These are phyloP conservation scores for Crotalus viridis DNA, from an alignment of 2,113 vertebrate genomes.

Conservation along the genomic window DNA sequence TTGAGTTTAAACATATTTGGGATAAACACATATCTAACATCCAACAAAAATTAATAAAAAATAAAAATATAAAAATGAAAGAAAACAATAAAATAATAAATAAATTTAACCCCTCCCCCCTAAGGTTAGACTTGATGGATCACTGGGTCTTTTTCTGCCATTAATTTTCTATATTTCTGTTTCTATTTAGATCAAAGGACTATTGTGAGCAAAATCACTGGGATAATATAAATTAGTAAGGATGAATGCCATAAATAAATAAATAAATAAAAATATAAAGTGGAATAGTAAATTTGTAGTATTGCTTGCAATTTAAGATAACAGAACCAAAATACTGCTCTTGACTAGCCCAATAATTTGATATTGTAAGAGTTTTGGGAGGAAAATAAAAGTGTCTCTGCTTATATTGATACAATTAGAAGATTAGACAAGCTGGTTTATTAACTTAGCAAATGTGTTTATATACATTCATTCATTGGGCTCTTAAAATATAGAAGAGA, in stretches of 20 bases:
- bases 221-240: background rate
- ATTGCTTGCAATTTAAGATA: background rate
- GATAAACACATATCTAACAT: background rate
- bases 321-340: background rate
- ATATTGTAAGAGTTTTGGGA: background rate
- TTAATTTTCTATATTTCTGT: background rate
- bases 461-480: background rate
- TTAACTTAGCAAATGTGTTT: background rate
- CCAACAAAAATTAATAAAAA: background rate
- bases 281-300: background rate
- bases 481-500: background rate
- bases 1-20: too few relatives aligned
- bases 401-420: background rate
- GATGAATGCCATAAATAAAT: background rate
- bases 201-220: background rate
- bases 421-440: background rate
- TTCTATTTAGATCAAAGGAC: background rate
- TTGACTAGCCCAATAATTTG: background rate
- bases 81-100: background rate
- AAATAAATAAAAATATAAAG: background rate
- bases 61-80: background rate
- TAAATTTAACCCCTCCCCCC: background rate
- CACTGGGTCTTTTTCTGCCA: background rate
- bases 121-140: background rate
- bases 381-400: background rate